Percentiles rank a stretch among this genome's conserved stretches.
phyloP scores from a whole-genome alignment of 2,113 vertebrate species.

The Typhlomys cinereus region DNA sequence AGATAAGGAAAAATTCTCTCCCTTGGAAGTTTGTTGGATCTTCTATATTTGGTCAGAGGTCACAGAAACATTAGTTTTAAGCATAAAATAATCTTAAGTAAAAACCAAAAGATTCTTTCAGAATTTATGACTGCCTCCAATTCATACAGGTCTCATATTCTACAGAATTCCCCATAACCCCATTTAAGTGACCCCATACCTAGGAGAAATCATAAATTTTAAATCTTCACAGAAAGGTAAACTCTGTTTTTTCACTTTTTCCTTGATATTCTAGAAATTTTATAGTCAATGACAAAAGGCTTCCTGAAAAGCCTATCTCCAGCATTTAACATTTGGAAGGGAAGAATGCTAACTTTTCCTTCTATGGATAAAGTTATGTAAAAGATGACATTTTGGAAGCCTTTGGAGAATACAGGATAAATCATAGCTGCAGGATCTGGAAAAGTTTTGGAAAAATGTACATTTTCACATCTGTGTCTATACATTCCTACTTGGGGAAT shows the following conservation, averaged over 20 bases:
- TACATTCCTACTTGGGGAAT: constrained; percentile 89
- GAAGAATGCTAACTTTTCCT: constrained; percentile 80
- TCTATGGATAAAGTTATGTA: constrained; percentile 84
- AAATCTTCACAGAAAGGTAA: constrained; percentile 79
- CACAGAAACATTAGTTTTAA: constrained; percentile 88
- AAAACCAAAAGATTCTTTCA: constrained; percentile 85
- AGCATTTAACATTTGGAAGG: constrained; percentile 72
- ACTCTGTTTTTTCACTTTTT: constrained; percentile 83
- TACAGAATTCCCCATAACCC: constrained; percentile 75
- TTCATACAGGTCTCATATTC: constrained; percentile 66
- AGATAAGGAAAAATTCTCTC: constrained; percentile 82
- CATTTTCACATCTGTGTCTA: constrained; percentile 94
- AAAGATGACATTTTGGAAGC: constrained; percentile 84
- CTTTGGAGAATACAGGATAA: constrained; percentile 89
- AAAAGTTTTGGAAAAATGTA: constrained; percentile 88
- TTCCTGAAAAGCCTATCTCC: constrained; percentile 73
- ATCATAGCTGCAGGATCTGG: constrained; percentile 91
- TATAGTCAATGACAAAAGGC: constrained; percentile 81
- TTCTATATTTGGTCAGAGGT: constrained; percentile 85
- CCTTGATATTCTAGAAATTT: constrained; percentile 83
- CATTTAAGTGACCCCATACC: constrained; percentile 45
- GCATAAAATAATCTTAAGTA: constrained; percentile 85
- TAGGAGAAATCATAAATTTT: constrained; percentile 78
- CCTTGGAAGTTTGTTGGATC: constrained; percentile 83
- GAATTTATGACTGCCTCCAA: constrained; percentile 84